phyloP scores from a whole-genome alignment of 2,113 vertebrate species.

The Tachycineta bicolor region DNA sequence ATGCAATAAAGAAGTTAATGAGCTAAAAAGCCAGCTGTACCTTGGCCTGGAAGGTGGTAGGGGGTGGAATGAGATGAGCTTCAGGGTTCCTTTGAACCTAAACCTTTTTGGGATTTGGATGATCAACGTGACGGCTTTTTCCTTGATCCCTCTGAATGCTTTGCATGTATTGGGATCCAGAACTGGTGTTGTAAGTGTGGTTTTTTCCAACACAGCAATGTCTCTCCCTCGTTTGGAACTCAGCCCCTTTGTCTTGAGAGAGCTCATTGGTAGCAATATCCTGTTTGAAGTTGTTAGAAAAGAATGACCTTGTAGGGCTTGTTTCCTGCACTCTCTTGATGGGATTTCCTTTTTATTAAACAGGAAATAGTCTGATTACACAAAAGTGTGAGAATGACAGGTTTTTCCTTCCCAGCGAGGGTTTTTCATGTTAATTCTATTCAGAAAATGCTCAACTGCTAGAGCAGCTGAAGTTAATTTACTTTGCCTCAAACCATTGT shows the following conservation, averaged over 20 bases:
- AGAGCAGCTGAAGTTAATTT: conserved; percentile 53
- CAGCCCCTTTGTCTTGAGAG: conserved; percentile 31
- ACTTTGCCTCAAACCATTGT: conserved; percentile 16
- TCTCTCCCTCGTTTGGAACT: background rate
- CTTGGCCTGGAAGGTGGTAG: background rate
- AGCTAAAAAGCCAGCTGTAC: background rate
- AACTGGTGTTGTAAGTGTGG: background rate
- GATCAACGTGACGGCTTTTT: background rate
- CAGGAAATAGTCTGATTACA: conserved; percentile 63
- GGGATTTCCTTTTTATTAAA: conserved; percentile 68
- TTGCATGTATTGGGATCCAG: background rate
- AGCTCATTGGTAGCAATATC: conserved; percentile 62
- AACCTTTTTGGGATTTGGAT: background rate
- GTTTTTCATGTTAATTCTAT: conserved; percentile 50
- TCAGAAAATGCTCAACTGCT: conserved; percentile 8
- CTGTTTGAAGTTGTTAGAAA: conserved; percentile 60
- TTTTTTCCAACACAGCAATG: background rate
- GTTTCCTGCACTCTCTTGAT: conserved; percentile 57
- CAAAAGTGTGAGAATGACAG: conserved; percentile 66
- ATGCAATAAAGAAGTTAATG: background rate
- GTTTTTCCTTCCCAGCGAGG: conserved; percentile 44
- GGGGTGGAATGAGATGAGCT: background rate
- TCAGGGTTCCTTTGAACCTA: background rate
- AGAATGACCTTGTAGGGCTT: conserved; percentile 55
- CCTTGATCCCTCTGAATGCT: background rate